Conservation (phyloP, 2,888 invertebrate species). For the Morpho achilles region DNA sequence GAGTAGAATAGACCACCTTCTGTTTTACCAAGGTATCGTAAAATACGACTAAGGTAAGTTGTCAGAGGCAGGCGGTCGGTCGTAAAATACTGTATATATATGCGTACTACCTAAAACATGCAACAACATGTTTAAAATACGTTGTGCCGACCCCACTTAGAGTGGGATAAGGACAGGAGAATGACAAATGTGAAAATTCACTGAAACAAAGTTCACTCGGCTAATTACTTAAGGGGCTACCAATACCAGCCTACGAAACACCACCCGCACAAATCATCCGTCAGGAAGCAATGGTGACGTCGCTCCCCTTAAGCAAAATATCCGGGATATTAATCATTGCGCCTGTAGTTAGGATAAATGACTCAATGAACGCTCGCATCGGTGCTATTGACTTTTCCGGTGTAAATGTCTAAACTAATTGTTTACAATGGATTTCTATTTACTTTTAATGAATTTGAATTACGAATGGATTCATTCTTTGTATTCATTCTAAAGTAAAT, state of each 20-base stretch:
- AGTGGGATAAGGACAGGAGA: too few species aligned
- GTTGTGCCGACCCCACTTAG: too few species aligned
- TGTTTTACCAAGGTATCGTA: too few species aligned
- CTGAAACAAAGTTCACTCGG: neutral
- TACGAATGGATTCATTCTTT: slow-evolving; percentile 13
- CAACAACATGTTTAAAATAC: too few species aligned
- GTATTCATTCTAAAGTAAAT: neutral
- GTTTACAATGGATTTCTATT: slow-evolving; percentile 29
- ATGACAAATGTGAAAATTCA: too few species aligned
- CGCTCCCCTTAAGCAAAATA: slow-evolving; percentile 56
- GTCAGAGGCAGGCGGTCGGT: too few species aligned
- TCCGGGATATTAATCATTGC: slow-evolving; percentile 73
- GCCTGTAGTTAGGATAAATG: slow-evolving; percentile 63
- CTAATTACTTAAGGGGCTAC: slow-evolving; percentile 9
- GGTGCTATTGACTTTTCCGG: slow-evolving; percentile 62
- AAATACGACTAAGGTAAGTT: too few species aligned
- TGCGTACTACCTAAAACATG: too few species aligned
- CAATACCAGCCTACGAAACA: slow-evolving; percentile 13
- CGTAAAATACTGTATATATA: too few species aligned
- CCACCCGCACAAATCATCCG: slow-evolving; percentile 18
- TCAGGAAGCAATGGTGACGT: slow-evolving; percentile 34
- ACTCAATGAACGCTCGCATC: slow-evolving; percentile 60
- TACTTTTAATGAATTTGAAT: slow-evolving; percentile 54
- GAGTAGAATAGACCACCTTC: too few species aligned
- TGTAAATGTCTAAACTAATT: slow-evolving; percentile 55